A percentile compares a stretch with the other conserved stretches of the same genome.
Evolutionary conservation across 2,888 invertebrate genomes (phyloP).

Genomic region (Leptogaster cylindrica): DNA sequence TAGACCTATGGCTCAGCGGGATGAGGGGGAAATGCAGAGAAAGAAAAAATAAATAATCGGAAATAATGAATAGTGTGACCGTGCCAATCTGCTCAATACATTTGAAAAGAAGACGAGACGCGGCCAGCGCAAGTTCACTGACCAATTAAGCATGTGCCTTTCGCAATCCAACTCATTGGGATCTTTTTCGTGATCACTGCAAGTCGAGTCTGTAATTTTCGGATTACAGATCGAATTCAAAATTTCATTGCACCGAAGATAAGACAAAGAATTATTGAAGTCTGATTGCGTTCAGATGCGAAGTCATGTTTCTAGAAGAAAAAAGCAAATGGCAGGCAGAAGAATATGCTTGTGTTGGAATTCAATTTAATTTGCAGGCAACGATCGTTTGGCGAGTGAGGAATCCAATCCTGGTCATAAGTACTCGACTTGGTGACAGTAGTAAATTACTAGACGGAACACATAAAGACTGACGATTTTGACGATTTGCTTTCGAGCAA

Average conservation of each 20-base stretch:
- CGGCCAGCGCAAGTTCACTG: constrained; percentile 38
- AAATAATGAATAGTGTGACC: no score
- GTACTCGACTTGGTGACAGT: background rate
- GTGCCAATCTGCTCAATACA: no score
- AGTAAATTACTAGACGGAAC: background rate
- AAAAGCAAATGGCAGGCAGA: no score
- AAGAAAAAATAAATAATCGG: no score
- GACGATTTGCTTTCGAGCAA: background rate
- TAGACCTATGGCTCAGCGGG: no score
- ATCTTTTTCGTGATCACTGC: background rate
- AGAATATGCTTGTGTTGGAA: no score
- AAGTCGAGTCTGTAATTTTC: constrained; percentile 14
- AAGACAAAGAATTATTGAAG: background rate
- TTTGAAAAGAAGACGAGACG: no score
- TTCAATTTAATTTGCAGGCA: constrained; percentile 14
- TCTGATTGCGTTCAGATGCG: background rate
- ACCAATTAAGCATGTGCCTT: constrained; percentile 45
- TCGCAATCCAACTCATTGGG: constrained; percentile 30
- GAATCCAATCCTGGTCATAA: constrained; percentile 7
- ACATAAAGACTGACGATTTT: background rate
- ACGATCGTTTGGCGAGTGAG: background rate
- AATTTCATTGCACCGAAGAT: background rate
- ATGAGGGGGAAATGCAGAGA: no score
- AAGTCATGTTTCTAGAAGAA: constrained; percentile 12
- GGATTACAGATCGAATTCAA: constrained; percentile 11